Evolutionary conservation across 1,140 invertebrate species (phyloP).

Genomic region (Goniozus legneri): DNA sequence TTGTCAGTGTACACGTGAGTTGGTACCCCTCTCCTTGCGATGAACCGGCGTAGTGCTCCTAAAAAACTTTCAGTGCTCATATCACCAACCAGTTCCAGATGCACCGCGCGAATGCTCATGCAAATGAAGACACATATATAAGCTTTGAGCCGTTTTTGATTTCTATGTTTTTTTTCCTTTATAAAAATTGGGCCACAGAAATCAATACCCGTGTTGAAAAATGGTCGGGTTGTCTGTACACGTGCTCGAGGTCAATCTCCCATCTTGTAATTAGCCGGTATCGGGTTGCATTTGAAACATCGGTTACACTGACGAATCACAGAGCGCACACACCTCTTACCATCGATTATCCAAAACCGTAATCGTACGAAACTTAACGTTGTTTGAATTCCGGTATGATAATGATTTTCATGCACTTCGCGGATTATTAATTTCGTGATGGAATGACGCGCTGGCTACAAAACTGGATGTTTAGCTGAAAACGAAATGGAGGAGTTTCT

Average conservation of each 20-base stretch:
- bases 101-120: constrained; percentile 9
- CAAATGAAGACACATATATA: constrained; percentile 18
- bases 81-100: constrained; percentile 16
- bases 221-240: constrained; percentile 12
- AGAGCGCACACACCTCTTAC: constrained; percentile 12
- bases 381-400: constrained; percentile 9
- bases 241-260: background rate
- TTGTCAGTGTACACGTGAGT: background rate
- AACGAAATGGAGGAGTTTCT: background rate
- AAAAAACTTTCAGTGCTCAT: constrained; percentile 12
- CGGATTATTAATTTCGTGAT: constrained; percentile 1
- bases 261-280: background rate
- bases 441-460: background rate
- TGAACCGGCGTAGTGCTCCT: constrained; percentile 13
- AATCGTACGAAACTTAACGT: constrained; percentile 16
- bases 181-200: constrained; percentile 27
- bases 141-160: constrained; percentile 8
- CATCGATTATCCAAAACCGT: constrained; percentile 33
- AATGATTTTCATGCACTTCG: constrained; percentile 8
- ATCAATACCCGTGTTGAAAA: constrained; percentile 30
- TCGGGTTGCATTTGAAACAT: background rate
- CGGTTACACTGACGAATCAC: background rate
- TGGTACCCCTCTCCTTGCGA: background rate
- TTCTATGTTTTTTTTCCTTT: constrained; percentile 12
- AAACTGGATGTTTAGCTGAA: background rate